phyloP scores from a whole-genome alignment of 2,888 invertebrate genomes.

The Resseliella maxima region DNA sequence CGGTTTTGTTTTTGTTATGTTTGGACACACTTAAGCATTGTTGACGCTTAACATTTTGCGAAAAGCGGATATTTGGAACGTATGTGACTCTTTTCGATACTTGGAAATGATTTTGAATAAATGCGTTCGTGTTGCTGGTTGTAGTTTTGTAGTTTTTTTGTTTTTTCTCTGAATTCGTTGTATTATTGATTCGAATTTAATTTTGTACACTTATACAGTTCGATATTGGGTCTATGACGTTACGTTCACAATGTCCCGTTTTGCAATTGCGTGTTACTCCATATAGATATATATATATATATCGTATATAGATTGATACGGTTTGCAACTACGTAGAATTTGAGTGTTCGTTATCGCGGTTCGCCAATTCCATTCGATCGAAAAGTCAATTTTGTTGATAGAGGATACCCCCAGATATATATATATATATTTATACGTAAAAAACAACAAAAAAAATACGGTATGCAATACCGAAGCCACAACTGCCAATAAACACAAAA shows the following conservation, averaged over 20 bases:
- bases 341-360: background rate
- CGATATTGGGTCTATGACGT: too few relatives aligned
- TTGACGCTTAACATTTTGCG: slow-evolving; percentile 16
- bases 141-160: background rate
- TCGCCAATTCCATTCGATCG: slow-evolving; percentile 13
- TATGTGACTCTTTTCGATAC: slow-evolving; percentile 25
- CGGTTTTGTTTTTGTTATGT: slow-evolving; percentile 36
- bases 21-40: slow-evolving; percentile 42
- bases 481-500: slow-evolving; percentile 37
- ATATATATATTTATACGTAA: too few relatives aligned
- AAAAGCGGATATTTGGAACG: slow-evolving; percentile 26
- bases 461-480: slow-evolving; percentile 17
- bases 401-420: slow-evolving; percentile 5
- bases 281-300: too few relatives aligned
- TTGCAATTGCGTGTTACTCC: too few relatives aligned
- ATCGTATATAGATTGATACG: too few relatives aligned
- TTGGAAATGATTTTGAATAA: background rate
- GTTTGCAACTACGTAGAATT: slow-evolving; percentile 9
- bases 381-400: slow-evolving; percentile 53
- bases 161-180: background rate
- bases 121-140: background rate
- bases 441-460: too few relatives aligned
- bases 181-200: background rate
- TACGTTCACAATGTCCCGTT: too few relatives aligned
- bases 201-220: too few relatives aligned